Evolutionary conservation across 2,797 vertebrate genomes (phyloP).

Genomic region (Brotogeris chrysoptera): DNA sequence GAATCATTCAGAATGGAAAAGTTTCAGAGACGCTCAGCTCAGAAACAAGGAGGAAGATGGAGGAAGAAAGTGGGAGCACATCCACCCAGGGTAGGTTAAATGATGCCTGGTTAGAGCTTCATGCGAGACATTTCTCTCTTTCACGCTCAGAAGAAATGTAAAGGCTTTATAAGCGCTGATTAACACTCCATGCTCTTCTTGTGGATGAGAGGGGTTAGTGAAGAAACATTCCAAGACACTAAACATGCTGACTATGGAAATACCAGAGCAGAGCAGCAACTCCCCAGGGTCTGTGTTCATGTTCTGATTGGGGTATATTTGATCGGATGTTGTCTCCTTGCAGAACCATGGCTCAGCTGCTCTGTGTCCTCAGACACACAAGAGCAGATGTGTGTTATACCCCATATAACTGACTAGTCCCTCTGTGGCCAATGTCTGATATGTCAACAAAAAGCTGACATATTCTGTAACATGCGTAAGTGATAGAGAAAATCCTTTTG

Average conservation of each 20-base stretch:
- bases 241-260: neutral
- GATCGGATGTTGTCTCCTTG: neutral
- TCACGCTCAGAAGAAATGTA: neutral
- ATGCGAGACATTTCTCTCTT: rapidly evolving
- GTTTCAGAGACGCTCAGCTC: neutral
- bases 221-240: neutral
- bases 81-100: neutral
- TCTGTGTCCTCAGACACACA: neutral
- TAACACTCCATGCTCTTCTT: neutral
- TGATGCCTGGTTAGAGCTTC: neutral
- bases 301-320: neutral
- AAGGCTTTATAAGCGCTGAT: neutral
- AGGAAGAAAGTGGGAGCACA: neutral
- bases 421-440: neutral
- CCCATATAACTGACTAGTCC: neutral
- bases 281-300: neutral
- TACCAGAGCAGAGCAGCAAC: neutral
- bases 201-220: neutral
- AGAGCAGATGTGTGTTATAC: neutral
- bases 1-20: neutral
- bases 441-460: neutral
- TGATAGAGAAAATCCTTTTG: neutral
- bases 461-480: neutral
- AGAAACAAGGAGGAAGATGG: neutral
- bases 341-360: neutral